A percentile compares a stretch with the other conserved stretches of the same genome.
These are phyloP conservation scores for Amphiprion ocellaris DNA, from an alignment of 2,113 vertebrate species.

Conservation along the genomic window DNA sequence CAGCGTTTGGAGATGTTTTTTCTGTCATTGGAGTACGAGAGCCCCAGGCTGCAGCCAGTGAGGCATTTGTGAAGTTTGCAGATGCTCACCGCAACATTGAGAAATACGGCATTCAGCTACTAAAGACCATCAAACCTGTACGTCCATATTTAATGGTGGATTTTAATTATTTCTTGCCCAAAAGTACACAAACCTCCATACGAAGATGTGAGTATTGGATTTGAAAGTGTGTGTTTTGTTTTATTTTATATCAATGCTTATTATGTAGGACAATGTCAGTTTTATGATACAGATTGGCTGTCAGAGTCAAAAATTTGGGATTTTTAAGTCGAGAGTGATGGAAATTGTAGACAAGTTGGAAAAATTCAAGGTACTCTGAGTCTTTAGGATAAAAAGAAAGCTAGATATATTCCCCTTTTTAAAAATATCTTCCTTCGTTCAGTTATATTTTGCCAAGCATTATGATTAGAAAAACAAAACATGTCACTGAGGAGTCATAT, in stretches of 20 bases:
- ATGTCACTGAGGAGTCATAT: slow-evolving; percentile 2
- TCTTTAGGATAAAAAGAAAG: too few species aligned
- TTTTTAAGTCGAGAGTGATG: background rate
- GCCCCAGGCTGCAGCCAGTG: slow-evolving; percentile 94
- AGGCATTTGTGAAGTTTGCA: slow-evolving; percentile 98
- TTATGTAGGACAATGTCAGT: too few species aligned
- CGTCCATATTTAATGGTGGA: slow-evolving; percentile 52
- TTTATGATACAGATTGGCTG: too few species aligned
- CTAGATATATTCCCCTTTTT: too few species aligned
- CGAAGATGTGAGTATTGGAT: too few species aligned
- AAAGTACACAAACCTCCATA: too few species aligned
- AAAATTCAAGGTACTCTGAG: too few species aligned
- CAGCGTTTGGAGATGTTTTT: slow-evolving; percentile 96
- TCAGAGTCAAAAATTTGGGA: background rate
- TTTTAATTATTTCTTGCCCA: too few species aligned
- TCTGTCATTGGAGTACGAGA: slow-evolving; percentile 97
- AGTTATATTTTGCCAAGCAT: background rate
- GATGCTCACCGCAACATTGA: slow-evolving; percentile 98
- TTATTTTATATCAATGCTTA: too few species aligned
- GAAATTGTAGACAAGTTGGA: too few species aligned
- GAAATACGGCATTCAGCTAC: slow-evolving; percentile 96
- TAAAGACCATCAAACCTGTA: slow-evolving; percentile 98
- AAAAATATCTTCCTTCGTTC: too few species aligned
- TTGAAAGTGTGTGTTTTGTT: too few species aligned
- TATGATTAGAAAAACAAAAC: fast-evolving